Evolutionary conservation across 2,113 vertebrate species (phyloP).

Genomic region (Scopus umbretta): DNA sequence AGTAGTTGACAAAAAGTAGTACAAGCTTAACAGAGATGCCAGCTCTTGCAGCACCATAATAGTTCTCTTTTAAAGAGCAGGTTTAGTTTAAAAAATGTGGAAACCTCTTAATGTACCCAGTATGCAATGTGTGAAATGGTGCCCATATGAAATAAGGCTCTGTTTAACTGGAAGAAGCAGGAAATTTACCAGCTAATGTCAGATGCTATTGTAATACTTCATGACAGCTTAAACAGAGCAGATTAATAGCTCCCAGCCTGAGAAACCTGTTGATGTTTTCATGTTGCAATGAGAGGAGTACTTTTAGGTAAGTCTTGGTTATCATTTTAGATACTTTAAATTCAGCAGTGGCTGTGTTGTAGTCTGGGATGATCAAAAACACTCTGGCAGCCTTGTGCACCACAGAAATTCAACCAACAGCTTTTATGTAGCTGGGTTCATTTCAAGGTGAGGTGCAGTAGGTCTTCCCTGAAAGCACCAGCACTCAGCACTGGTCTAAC

Average conservation of each 20-base stretch:
- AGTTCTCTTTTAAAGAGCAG: neutral
- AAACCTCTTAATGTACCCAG: neutral
- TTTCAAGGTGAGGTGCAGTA: neutral
- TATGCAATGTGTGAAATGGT: neutral
- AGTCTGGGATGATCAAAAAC: neutral
- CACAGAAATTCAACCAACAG: neutral
- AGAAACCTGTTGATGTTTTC: slow-evolving; percentile 15
- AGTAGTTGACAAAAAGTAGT: neutral
- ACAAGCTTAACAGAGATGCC: neutral
- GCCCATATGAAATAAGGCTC: neutral
- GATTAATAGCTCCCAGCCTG: neutral
- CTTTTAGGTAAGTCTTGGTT: neutral
- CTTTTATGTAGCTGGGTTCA: neutral
- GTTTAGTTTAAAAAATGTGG: neutral
- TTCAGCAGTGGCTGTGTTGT: neutral
- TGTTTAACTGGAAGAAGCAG: slow-evolving; percentile 11
- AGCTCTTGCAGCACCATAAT: neutral
- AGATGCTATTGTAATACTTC: neutral
- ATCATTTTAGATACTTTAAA: neutral
- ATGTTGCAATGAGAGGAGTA: neutral
- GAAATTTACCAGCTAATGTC: neutral
- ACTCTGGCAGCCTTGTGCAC: neutral
- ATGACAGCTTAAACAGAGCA: neutral
- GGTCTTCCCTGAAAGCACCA: neutral
- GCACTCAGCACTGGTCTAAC: neutral